Base-by-base conservation (phyloP, 2,888 invertebrate species). In the Eledona agricola region DNA sequence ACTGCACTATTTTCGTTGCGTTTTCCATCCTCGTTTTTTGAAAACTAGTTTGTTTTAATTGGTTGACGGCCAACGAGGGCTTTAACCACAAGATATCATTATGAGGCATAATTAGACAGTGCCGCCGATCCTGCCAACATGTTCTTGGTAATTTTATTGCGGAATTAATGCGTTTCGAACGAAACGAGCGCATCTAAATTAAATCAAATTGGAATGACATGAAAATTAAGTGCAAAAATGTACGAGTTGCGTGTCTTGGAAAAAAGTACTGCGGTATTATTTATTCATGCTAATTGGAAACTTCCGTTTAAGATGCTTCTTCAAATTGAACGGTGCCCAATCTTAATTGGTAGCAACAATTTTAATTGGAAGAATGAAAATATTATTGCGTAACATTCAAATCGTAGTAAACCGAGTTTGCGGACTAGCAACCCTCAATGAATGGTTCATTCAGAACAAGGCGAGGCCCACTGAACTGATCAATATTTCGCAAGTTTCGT, bases 361-460 rank as follows among this genome's bases (percentile, higher is more conserved):
- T n/a, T n/a, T 15, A 31, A 10, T 13, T 9, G 4, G 15, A 22
- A 29, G 42, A 40, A 47, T 35, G 22, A 47, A 47, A 47, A 42
- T 40, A 46, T 38, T 31, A 38, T 34, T 40, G 28, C 40, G 38
- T 35, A 47, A 40, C 40, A 47, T 47, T 47, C 38, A 31, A 46
- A 29, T 37, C 37, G 49, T 47, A 49, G 49, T 47, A 49, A 34
- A 38, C 32, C 15, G 51, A 46, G 46, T 51, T 51, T 40, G 51
- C 46, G 46, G 22, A 28, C 37, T 55, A 46, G 47, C 32, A 42
- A 50, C 32, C 50, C 46, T 43, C 34, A 12, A 55, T 55, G 51
- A 55, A 51, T 51, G 51, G 55, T 55, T 55, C 51, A 55, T 51
- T 55, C 51, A 51, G 51, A 51, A 51, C 49, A 51, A 51, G 55